These are phyloP conservation scores for Anser brachyrhynchus DNA, from an alignment of 2,113 vertebrate genomes.

Conservation along the genomic window DNA sequence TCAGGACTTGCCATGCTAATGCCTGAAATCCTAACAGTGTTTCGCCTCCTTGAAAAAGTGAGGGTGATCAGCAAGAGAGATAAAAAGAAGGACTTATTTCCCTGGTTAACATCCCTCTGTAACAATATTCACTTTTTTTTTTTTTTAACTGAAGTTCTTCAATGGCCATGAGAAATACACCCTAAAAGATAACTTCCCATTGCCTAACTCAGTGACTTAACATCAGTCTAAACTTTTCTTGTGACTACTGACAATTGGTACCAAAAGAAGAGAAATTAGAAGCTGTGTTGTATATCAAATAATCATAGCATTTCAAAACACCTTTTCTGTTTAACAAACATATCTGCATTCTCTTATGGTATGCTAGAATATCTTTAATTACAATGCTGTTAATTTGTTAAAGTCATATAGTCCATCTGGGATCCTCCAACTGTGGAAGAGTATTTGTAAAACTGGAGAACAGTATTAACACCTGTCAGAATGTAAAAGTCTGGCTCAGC, in stretches of 20 bases:
- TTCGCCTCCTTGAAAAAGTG: not conserved
- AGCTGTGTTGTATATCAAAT: conserved; percentile 20
- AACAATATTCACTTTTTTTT: not conserved
- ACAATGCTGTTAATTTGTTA: not conserved
- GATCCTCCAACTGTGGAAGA: not conserved
- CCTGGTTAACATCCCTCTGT: not conserved
- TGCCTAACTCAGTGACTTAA: not conserved
- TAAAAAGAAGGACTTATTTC: not conserved
- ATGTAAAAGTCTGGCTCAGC: not conserved
- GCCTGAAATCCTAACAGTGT: not conserved
- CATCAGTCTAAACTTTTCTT: conserved; percentile 8
- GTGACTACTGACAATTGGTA: conserved; percentile 28
- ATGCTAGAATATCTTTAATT: conserved; percentile 19
- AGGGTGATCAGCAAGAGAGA: not conserved
- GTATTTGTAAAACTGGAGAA: not conserved
- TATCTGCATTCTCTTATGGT: not conserved
- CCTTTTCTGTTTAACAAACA: conserved; percentile 33
- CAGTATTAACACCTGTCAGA: conserved; percentile 48
- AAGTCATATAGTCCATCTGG: conserved; percentile 35
- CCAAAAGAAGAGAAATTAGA: conserved; percentile 32
- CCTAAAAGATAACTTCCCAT: not conserved
- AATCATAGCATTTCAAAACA: conserved; percentile 31
- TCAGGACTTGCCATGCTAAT: not conserved
- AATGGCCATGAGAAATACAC: not conserved
- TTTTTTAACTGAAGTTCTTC: not conserved